Conservation (phyloP, 2,888 invertebrate genomes). For the Oligia strigilis region DNA sequence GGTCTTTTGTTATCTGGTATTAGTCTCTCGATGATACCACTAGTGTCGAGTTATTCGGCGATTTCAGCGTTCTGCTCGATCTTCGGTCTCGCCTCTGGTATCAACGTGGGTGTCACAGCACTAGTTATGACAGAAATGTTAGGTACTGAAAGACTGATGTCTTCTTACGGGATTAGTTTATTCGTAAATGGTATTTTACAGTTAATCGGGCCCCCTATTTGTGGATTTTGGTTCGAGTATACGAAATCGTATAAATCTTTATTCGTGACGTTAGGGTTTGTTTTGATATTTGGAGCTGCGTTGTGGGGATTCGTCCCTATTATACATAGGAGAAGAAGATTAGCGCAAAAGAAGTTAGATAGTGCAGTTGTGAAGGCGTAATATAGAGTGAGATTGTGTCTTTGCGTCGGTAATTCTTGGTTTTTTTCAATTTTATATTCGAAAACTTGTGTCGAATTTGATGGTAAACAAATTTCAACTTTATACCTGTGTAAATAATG, state of each 20-base stretch:
- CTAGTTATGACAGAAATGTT: conserved; percentile 97
- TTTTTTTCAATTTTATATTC: background rate
- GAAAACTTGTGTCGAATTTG: background rate
- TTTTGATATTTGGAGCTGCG: conserved; percentile 93
- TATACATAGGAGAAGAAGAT: conserved; percentile 87
- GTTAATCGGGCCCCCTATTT: conserved; percentile 95
- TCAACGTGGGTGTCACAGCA: conserved; percentile 96
- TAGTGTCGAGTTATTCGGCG: conserved; percentile 91
- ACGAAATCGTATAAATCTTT: conserved; percentile 93
- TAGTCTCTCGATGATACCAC: conserved; percentile 93
- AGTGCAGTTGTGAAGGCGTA: conserved; percentile 73
- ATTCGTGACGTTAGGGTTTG: conserved; percentile 93
- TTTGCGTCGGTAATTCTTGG: conserved; percentile 20
- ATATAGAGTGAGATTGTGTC: conserved; percentile 21
- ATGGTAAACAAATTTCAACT: background rate
- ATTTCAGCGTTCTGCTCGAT: conserved; percentile 93
- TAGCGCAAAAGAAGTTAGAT: conserved; percentile 67
- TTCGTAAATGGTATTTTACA: conserved; percentile 96
- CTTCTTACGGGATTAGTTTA: conserved; percentile 96
- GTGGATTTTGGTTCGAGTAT: conserved; percentile 93
- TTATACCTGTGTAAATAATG: background rate
- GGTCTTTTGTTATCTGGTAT: conserved; percentile 95
- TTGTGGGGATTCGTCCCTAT: conserved; percentile 95
- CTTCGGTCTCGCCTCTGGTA: conserved; percentile 95
- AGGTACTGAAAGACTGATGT: conserved; percentile 95